phyloP scores from a whole-genome alignment of 2,113 vertebrate genomes.

The Saguinus imperator region DNA sequence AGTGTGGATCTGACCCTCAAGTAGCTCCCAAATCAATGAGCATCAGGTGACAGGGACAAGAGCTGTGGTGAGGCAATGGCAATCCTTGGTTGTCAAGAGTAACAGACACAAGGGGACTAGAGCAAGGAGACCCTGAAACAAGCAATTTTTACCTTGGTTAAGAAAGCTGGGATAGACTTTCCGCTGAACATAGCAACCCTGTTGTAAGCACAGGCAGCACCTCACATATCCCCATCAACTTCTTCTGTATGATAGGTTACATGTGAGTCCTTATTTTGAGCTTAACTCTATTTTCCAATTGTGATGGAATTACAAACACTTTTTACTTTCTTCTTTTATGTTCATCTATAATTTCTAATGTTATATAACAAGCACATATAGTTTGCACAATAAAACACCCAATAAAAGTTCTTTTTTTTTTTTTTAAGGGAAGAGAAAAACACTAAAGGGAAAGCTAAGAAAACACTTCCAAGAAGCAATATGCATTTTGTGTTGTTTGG shows the following conservation, averaged over 20 bases:
- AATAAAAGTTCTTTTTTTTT: background rate
- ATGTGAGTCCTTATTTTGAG: too few relatives aligned
- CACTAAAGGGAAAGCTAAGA: conserved; percentile 61
- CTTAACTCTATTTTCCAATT: background rate
- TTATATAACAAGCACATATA: background rate
- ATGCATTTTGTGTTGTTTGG: conserved; percentile 71
- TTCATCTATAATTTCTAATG: background rate
- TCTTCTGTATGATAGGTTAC: accelerated
- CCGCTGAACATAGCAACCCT: background rate
- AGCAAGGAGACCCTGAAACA: background rate
- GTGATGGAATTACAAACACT: background rate
- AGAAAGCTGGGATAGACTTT: background rate
- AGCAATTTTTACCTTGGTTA: background rate
- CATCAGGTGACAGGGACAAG: background rate
- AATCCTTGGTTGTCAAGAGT: background rate
- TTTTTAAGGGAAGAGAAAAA: background rate
- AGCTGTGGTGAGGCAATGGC: accelerated
- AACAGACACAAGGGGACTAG: background rate
- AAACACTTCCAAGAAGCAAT: conserved; percentile 74
- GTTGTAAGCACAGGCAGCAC: too few relatives aligned
- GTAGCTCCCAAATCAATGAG: background rate
- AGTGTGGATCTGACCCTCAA: background rate
- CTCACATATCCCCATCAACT: accelerated
- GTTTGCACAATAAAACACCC: background rate
- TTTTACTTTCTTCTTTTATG: background rate